phyloP scores from a whole-genome alignment of 1,140 invertebrate genomes.

The Heliconius himera region DNA sequence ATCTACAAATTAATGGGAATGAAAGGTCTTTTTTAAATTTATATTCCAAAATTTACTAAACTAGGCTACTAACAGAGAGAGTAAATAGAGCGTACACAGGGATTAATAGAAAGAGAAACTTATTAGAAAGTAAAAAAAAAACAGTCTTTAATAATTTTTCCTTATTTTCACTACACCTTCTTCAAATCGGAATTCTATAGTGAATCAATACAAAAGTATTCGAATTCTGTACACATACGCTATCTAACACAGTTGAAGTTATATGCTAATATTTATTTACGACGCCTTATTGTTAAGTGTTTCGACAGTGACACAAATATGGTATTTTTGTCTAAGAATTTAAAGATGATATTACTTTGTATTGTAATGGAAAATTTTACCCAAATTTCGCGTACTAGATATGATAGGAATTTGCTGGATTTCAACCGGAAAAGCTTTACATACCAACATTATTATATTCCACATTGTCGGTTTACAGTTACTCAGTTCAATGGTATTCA shows the following conservation, averaged over 20 bases:
- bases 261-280: constrained; percentile 28
- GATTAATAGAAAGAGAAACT: neutral
- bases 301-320: neutral
- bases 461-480: constrained; percentile 52
- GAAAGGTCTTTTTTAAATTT: too few species aligned
- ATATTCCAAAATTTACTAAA: too few species aligned
- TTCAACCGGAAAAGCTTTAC: constrained; percentile 55
- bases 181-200: neutral
- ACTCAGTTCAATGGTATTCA: constrained; percentile 41
- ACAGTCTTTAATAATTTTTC: neutral
- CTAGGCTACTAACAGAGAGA: too few species aligned
- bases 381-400: constrained; percentile 31
- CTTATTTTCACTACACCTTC: neutral
- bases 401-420: constrained; percentile 41
- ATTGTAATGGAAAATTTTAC: neutral
- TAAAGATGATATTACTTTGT: constrained; percentile 10
- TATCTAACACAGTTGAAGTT: constrained; percentile 19
- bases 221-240: neutral
- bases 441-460: constrained; percentile 50
- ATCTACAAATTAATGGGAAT: too few species aligned
- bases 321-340: neutral
- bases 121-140: neutral
- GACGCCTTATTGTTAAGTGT: constrained; percentile 21
- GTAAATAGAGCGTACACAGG: too few species aligned
- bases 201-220: constrained; percentile 12